Conservation (phyloP, 2,113 vertebrate species). For the Silurus glanis region DNA sequence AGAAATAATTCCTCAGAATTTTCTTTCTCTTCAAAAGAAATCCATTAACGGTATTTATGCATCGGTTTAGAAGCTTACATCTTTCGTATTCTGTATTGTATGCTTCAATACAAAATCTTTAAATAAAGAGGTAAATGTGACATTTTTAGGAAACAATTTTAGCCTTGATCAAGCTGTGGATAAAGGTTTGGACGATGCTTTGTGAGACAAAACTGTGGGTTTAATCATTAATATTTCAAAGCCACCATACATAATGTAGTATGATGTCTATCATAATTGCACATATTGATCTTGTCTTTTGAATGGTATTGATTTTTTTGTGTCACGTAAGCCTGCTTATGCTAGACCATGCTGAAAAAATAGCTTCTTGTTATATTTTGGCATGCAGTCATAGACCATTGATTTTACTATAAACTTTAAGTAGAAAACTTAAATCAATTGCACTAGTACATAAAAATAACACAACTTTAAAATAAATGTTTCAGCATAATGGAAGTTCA, state of each 20-base stretch:
- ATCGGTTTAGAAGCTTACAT: neutral
- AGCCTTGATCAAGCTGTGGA: neutral
- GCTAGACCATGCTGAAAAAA: neutral
- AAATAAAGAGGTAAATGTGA: neutral
- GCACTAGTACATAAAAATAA: neutral
- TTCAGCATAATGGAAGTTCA: neutral
- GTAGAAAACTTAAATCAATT: neutral
- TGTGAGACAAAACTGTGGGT: neutral
- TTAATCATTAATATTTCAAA: constrained; percentile 48
- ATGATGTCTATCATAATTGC: constrained; percentile 29
- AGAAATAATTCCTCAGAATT: neutral
- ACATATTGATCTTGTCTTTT: constrained; percentile 29
- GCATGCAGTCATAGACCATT: neutral
- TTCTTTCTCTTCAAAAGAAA: no score
- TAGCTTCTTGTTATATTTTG: neutral
- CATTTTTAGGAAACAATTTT: neutral
- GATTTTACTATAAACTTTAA: neutral
- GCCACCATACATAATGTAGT: constrained; percentile 23
- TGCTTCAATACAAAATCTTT: neutral
- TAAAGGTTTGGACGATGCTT: constrained; percentile 7
- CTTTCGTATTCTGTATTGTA: neutral
- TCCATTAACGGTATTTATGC: neutral
- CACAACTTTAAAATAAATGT: neutral
- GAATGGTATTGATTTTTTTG: constrained; percentile 17
- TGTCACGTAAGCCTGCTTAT: neutral